Evolutionary conservation across 2,113 vertebrate genomes (phyloP), one percentile per base, ranked within the genome.

Genomic region (Gracilinanus agilis): DNA sequence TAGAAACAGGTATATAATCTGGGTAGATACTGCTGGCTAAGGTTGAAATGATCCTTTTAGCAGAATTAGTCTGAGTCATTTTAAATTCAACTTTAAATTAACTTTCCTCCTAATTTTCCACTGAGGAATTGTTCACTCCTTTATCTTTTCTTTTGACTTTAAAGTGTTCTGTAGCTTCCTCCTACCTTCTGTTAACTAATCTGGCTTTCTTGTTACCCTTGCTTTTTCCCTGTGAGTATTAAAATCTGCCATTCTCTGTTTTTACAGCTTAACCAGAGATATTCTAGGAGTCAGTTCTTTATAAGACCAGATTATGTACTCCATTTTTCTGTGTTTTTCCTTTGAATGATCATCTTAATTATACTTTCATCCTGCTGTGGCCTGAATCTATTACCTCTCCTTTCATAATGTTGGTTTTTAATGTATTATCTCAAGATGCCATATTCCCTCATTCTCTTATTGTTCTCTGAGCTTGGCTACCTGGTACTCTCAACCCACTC

Each of bases 81-180:
- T 93, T 56, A 90, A 53, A 53, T 89, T n/a, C 56, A 92, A 94
- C 92, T 91, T 54, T 23, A 96, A 95, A 96, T 93, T 90, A 97
- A 94, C 95, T 95, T 53, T 54, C 29, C 53, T 94, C 55, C 95
- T 94, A 96, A 95, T 92, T 54, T 13, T 58, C 90, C 61, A 49
- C 88, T 55, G 89, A 56, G 58, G 49, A 49, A 49, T 49, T 49
- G 49, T 49, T 53, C 56, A 93, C 24, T 25, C 29, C 67, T 92
- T 53, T 89, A 92, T 58, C 90, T 95, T 95, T 89, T 94, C 94
- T 95, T 90, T 58, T 91, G 55, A 25, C 92, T 95, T 96, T 91
- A 96, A 54, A 89, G 19, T 90, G 94, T 95, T 95, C 58, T 93
- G 95, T 91, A 56, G 54, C 93, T 61, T 92, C 40, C 67, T 88